phyloP scores from a whole-genome alignment of 2,113 vertebrate species.

The Chiloscyllium plagiosum region DNA sequence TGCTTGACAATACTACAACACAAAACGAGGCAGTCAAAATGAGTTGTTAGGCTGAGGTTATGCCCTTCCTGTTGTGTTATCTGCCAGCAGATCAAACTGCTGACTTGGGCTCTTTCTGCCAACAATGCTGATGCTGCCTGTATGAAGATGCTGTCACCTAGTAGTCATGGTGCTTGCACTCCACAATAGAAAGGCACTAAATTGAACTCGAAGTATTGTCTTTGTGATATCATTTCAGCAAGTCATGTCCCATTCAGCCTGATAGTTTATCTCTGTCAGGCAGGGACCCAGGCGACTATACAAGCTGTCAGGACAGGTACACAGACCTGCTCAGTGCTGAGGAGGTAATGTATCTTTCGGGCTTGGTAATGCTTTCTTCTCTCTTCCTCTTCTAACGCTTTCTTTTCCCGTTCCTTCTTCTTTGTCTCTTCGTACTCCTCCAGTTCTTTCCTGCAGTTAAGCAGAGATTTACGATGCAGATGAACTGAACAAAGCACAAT shows the following conservation, averaged over 20 bases:
- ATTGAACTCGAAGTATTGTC: constrained; percentile 64
- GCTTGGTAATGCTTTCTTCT: constrained; percentile 62
- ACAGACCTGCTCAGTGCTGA: constrained; percentile 86
- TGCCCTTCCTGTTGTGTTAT: constrained; percentile 52
- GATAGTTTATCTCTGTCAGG: constrained; percentile 67
- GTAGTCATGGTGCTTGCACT: constrained; percentile 51
- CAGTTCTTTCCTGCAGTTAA: constrained; percentile 66
- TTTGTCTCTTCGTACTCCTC: constrained; percentile 65
- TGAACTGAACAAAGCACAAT: constrained; percentile 25
- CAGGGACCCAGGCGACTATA: constrained; percentile 49
- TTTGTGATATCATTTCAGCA: constrained; percentile 66
- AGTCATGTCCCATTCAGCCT: constrained; percentile 66
- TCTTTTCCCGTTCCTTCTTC: constrained; percentile 59
- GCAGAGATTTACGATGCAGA: constrained; percentile 40
- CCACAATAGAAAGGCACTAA: constrained; percentile 51
- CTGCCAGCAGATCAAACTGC: constrained; percentile 51
- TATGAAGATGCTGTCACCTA: constrained; percentile 50
- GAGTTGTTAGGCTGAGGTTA: constrained; percentile 52
- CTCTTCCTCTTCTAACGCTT: constrained; percentile 60
- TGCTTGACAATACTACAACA: constrained; percentile 50
- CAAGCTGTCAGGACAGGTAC: constrained; percentile 60
- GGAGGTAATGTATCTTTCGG: constrained; percentile 80
- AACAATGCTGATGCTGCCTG: constrained; percentile 48
- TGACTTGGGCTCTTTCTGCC: constrained; percentile 51
- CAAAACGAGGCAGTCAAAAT: constrained; percentile 52